Evolutionary conservation across 2,113 vertebrate species (phyloP), one percentile per base, ranked within the genome.

Genomic region (Trogon surrucura): DNA sequence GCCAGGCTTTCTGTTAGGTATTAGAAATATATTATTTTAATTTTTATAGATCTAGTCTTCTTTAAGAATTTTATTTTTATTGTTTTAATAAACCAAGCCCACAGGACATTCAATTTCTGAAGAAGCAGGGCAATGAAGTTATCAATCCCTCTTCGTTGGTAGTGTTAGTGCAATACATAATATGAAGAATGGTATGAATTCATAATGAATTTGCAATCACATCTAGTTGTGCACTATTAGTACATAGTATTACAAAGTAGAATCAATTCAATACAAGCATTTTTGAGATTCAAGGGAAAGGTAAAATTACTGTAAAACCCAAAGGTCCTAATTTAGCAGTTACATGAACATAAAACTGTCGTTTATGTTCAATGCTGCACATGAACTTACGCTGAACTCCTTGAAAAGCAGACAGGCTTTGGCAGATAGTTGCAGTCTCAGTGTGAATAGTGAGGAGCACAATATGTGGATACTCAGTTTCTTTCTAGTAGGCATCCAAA

Each of bases 61-160:
- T 38, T 95, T 51, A 79, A 77, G 50, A 8, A 65, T 94, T 90
- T 95, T 95, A 84, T 93, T 95, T 84, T 32, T 96, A 29, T 95
- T 81, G 9, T 77, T 96, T 95, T 96, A 87, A 81, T 84, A 89
- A 48, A 80, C 51, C 61, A 91, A 36, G 30, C 18, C 51, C 79
- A 85, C 45, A 89, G 47, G 25, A 65, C 21, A 4, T 57, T 82
- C 66, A 86, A 64, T 82, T 84, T 89, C 50, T 85, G 29, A 41
- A 83, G 44, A 36, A 79, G 38, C 16, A 53, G 25, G 38, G 32
- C 88, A 48, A 85, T 75, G 65, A 94, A 29, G 23, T 70, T 32
- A 45, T 53, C 66, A 64, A 29, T 93, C 75, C 82, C 48, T 74
- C 8, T 86, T 85, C 71, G 51, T 16, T 67, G 47, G 48, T 54